Conservation (phyloP, 2,113 vertebrate genomes). For the Myotis davidii region DNA sequence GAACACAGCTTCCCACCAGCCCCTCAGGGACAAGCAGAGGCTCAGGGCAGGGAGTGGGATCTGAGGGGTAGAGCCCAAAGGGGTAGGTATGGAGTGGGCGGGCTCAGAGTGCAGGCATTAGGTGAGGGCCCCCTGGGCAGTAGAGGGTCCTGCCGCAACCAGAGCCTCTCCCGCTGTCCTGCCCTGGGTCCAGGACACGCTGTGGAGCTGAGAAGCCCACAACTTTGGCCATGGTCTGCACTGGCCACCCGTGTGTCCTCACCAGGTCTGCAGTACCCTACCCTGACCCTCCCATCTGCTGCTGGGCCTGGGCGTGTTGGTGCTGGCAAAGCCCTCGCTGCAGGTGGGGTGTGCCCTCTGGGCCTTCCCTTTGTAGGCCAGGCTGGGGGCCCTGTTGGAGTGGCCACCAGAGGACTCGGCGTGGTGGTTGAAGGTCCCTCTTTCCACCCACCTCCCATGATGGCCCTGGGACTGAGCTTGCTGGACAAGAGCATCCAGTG, state of each 20-base stretch:
- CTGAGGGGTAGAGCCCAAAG: neutral
- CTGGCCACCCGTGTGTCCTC: too few relatives aligned
- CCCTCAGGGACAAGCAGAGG: neutral
- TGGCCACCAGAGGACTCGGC: neutral
- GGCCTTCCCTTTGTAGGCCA: neutral
- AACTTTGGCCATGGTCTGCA: neutral
- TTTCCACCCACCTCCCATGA: neutral
- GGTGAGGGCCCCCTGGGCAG: neutral
- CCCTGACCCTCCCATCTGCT: neutral
- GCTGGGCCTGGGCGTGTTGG: neutral
- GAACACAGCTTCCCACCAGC: slow-evolving; percentile 70
- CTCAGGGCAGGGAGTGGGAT: neutral
- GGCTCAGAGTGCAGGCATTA: neutral
- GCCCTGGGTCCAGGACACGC: neutral
- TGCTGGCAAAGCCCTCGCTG: neutral
- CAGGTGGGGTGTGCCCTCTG: neutral
- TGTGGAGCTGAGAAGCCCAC: neutral
- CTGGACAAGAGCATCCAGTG: neutral
- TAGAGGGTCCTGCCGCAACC: neutral
- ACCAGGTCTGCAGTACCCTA: fast-evolving
- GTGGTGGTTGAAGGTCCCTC: too few relatives aligned
- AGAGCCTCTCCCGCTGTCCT: neutral
- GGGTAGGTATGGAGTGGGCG: neutral
- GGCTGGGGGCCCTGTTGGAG: neutral
- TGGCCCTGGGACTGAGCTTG: neutral